Conservation (phyloP, 2,888 invertebrate genomes). For the Petrolisthes cinctipes region DNA sequence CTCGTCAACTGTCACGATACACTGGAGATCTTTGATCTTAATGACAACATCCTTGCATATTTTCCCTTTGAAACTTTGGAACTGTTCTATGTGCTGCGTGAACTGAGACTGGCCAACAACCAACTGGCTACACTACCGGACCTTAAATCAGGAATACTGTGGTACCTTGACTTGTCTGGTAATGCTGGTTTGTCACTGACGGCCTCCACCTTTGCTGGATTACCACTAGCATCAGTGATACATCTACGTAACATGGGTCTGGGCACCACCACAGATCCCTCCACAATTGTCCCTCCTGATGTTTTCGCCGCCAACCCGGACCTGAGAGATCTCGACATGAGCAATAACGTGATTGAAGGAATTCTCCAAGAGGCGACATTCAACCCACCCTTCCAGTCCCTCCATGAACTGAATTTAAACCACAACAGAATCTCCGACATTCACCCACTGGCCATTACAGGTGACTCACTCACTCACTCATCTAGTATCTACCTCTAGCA, state of each 20-base stretch:
- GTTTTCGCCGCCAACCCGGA: slow-evolving; percentile 3
- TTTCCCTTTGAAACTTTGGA: slow-evolving; percentile 40
- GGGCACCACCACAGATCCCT: not conserved
- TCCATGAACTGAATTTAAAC: not conserved
- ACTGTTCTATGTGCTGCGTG: not conserved
- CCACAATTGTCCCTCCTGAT: not conserved
- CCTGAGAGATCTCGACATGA: not conserved
- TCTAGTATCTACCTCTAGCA: not conserved
- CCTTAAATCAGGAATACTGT: not conserved
- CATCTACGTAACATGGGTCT: slow-evolving; percentile 3
- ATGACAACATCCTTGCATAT: not conserved
- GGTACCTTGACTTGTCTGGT: slow-evolving; percentile 1
- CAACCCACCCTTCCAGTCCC: not conserved
- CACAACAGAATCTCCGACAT: not conserved
- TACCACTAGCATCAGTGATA: not conserved
- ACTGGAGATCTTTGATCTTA: not conserved
- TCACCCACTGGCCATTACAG: not conserved
- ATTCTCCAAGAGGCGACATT: not conserved
- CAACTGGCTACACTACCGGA: not conserved
- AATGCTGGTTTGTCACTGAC: slow-evolving; percentile 18
- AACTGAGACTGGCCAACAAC: slow-evolving; percentile 15
- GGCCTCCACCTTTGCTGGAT: not conserved
- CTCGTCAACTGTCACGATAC: slow-evolving; percentile 30
- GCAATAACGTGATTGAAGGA: slow-evolving; percentile 8
- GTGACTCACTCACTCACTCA: not conserved